phyloP scores from a whole-genome alignment of 2,888 invertebrate genomes.

The Antitype chi region DNA sequence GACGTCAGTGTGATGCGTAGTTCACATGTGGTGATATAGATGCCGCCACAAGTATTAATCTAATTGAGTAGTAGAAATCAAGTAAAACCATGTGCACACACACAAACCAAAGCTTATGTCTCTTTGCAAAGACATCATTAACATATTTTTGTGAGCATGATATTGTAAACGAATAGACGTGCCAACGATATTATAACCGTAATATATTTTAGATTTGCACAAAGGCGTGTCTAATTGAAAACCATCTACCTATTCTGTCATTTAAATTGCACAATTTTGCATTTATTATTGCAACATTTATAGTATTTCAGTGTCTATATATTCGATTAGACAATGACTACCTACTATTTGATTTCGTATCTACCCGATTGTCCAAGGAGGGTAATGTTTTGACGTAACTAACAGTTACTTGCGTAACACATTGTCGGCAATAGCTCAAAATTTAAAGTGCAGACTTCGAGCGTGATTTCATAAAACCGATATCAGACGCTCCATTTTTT shows the following conservation, averaged over 20 bases:
- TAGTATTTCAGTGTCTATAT: slow-evolving; percentile 42
- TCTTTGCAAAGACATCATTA: neutral
- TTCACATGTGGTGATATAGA: neutral
- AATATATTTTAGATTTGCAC: slow-evolving; percentile 9
- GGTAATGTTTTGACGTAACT: slow-evolving; percentile 3
- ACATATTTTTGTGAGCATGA: slow-evolving; percentile 16
- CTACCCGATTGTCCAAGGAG: neutral
- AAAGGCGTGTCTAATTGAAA: neutral
- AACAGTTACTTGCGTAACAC: neutral
- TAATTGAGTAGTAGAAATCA: neutral
- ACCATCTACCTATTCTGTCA: neutral
- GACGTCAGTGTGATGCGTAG: neutral
- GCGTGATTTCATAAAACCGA: no score
- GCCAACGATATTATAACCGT: slow-evolving; percentile 38
- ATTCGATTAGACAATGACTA: slow-evolving; percentile 40
- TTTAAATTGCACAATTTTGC: slow-evolving; percentile 28
- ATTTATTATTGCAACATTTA: slow-evolving; percentile 19
- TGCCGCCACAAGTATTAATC: neutral
- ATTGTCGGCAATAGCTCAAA: neutral
- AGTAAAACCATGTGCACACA: no score
- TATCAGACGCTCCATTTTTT: no score
- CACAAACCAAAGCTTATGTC: neutral
- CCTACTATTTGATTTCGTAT: slow-evolving; percentile 20
- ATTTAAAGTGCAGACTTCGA: no score
- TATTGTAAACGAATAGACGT: slow-evolving; percentile 32